Evolutionary conservation across 2,888 invertebrate species (phyloP), one percentile per base, ranked within the genome.

Genomic region (Pterobdella sp.): DNA sequence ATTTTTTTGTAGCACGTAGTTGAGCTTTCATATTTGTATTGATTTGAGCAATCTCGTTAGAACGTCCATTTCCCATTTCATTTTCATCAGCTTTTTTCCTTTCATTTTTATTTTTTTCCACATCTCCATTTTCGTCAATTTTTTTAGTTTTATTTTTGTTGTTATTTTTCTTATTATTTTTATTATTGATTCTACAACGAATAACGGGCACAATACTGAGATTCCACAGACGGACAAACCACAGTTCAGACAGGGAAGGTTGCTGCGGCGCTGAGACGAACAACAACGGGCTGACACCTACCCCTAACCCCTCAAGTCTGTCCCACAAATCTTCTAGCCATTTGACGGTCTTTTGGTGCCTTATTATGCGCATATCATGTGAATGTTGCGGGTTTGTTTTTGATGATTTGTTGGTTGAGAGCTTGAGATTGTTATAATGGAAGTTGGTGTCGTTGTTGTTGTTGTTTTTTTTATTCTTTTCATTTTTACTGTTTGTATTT

Each of bases 171-270:
- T n/a, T n/a, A n/a, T n/a, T n/a, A 3, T 66, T 88, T 10, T 94
- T 93, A 0, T 95, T 94, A 82, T 95, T 94, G 72, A 93, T 88
- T 76, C 96, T 87, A 85, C 97, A 96, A 42, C 49, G 7, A 42
- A 42, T 22, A 7, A 42, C 22, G 31, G 96, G 96, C 60, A 95
- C 91, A 77, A 98, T 88, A 78, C 94, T 93, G 85, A 94, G 94
- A 86, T 98, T 97, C 97, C 97, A 98, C 72, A 97, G 89, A 83
- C 94, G 93, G 0, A 94, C 93, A 84, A 98, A 98, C 97, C 97
- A 98, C 29, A 93, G 92, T 85, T 92, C 88, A 7, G 88, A 87
- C 68, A 86, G 86, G 18, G 82, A 90, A 80, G 81, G 90, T 88
- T 88, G 88, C 84, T 88, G 87, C 0, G 90, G 89, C 80, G 89